Evolutionary conservation across 2,888 invertebrate genomes (phyloP).

Genomic region (Celastrina argiolus): DNA sequence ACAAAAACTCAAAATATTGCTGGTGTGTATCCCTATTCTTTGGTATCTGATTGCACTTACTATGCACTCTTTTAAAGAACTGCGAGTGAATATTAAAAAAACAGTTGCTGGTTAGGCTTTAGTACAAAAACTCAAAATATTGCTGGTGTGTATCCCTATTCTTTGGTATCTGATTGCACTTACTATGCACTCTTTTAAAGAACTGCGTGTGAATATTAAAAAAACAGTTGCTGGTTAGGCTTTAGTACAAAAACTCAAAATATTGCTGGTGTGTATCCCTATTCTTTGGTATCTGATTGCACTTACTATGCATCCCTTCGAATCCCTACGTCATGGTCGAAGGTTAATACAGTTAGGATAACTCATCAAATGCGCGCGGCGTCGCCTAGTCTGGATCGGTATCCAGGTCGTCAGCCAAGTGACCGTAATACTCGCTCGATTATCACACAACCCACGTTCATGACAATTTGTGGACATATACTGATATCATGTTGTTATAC

Average conservation of each 20-base stretch:
- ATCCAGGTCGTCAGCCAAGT: slow-evolving; percentile 56
- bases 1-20: too few species aligned
- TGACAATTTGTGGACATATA: slow-evolving; percentile 24
- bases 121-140: not conserved
- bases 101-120: too few species aligned
- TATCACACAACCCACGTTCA: slow-evolving; percentile 36
- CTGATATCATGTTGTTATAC: not conserved
- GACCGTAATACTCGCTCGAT: slow-evolving; percentile 44
- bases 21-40: too few species aligned
- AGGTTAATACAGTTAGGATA: slow-evolving; percentile 28
- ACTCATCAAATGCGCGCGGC: slow-evolving; percentile 42
- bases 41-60: too few species aligned
- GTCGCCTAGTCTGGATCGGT: slow-evolving; percentile 52
- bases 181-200: too few species aligned
- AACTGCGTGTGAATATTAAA: too few species aligned
- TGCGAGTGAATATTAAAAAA: too few species aligned
- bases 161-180: too few species aligned
- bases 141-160: too few species aligned
- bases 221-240: too few species aligned
- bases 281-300: not conserved
- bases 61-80: too few species aligned
- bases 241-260: not conserved
- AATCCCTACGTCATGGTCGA: not conserved
- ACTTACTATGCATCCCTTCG: not conserved
- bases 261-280: not conserved